Evolutionary conservation across 2,888 invertebrate species (phyloP).

Genomic region (Pomacea canaliculata): DNA sequence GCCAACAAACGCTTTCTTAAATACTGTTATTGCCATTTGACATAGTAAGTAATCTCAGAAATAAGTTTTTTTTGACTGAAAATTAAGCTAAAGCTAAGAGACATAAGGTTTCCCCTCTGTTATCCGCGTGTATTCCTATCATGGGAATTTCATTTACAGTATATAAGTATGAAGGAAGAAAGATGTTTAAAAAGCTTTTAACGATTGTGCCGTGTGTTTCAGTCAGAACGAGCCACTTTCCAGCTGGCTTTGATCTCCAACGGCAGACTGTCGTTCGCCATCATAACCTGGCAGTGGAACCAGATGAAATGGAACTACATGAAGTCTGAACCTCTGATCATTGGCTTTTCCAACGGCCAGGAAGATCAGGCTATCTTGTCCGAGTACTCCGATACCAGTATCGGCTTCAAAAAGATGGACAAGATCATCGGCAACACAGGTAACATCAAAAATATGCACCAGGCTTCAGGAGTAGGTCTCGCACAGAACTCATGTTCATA

Average conservation of each 20-base stretch:
- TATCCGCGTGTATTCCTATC: too few species aligned
- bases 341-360: background rate
- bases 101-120: too few species aligned
- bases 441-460: background rate
- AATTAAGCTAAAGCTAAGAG: too few species aligned
- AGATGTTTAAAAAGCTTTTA: too few species aligned
- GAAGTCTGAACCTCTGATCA: background rate
- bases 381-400: background rate
- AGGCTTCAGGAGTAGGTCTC: too few species aligned
- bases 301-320: conserved; percentile 7
- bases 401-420: conserved; percentile 5
- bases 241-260: conserved; percentile 12
- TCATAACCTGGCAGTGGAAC: background rate
- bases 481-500: too few species aligned
- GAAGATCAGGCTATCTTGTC: background rate
- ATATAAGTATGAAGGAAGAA: too few species aligned
- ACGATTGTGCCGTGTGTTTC: background rate
- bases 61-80: too few species aligned
- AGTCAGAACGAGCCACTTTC: conserved; percentile 6
- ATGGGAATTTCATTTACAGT: too few species aligned
- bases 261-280: conserved; percentile 7
- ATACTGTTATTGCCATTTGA: too few species aligned
- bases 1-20: too few species aligned
- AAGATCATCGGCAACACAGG: conserved; percentile 14
- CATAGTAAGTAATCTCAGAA: too few species aligned